Evolutionary conservation across 1,140 invertebrate genomes (phyloP), one percentile per base, ranked within the genome.

Genomic region (Cylas formicarius): DNA sequence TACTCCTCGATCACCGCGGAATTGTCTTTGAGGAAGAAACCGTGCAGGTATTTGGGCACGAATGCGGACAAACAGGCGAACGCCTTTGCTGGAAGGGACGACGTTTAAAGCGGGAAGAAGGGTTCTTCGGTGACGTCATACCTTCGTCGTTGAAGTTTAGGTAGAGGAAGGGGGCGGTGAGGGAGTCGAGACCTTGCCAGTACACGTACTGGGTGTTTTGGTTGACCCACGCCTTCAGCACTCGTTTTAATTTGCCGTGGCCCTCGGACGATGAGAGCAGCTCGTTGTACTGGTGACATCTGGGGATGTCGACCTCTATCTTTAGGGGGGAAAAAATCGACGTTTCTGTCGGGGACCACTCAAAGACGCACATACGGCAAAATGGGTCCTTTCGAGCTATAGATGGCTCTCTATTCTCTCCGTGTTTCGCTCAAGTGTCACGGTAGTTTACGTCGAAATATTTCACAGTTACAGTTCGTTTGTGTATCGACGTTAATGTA

Each of bases 1-100:
- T 99, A 99, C 71, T 99, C 95, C 72, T 97, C 92, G 46, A 99
- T 97, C 0, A 98, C 81, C 11, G 81, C 77, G 31, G 93, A 93
- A 65, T 99, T 99, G 67, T 99, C 96, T 65, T 95, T 95, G n/a
- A 97, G 68, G 66, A 99, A 99, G 66, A 99, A 98, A 63, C 93
- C 92, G 64, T 97, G 82, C 4, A 98, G 73, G 73, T 97, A 99
- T 66, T 94, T 95, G 4, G 89, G 84, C 55, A 99, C 93, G 63
- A 99, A 99, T 1, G 83, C 80, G 20, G 86, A 86, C 2, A 99
- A 71, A 67, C 93, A 97, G 3, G 90, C 82, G 69, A 90, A 98
- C 1, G 96, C 95, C 51, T 90, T 72, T 22, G 91, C 90, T 93
- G 62, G 48, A 77, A 75, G 34, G 50, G 58, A 46, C 20, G 40